Percentiles rank a stretch among this genome's conserved stretches.
These are phyloP conservation scores for Dasypolia templi DNA, from an alignment of 2,888 invertebrate genomes.

Conservation along the genomic window DNA sequence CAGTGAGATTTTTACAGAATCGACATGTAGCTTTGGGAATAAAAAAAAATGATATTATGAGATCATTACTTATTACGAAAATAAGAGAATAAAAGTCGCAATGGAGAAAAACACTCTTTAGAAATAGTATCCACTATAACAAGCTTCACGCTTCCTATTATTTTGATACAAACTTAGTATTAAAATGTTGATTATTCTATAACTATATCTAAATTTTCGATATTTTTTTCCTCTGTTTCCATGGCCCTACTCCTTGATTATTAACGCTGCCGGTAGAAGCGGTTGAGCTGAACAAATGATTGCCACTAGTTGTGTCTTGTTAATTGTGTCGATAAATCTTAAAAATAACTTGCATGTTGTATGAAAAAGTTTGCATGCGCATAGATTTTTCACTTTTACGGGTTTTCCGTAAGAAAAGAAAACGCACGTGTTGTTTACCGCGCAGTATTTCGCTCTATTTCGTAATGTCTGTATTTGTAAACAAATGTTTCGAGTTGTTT, in stretches of 20 bases:
- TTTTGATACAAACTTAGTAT: not conserved
- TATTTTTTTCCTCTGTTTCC: not conserved
- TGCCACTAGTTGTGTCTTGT: constrained; percentile 21
- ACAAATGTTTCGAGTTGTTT: constrained; percentile 30
- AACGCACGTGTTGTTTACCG: constrained; percentile 11
- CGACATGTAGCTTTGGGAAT: too few relatives aligned
- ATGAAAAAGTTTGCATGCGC: constrained; percentile 37
- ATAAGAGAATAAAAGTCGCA: too few relatives aligned
- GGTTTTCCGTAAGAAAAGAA: constrained; percentile 34
- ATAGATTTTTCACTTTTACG: constrained; percentile 21
- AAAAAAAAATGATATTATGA: not conserved
- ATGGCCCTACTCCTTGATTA: constrained; percentile 37
- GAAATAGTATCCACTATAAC: not conserved
- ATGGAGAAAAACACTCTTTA: not conserved
- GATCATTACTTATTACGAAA: not conserved
- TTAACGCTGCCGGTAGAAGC: constrained; percentile 43
- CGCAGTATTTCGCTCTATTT: constrained; percentile 10
- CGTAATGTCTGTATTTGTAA: constrained; percentile 27
- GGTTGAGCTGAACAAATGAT: constrained; percentile 42
- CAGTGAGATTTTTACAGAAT: too few relatives aligned
- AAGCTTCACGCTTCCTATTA: not conserved
- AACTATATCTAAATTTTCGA: not conserved
- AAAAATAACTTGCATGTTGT: constrained; percentile 55
- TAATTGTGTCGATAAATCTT: constrained; percentile 54
- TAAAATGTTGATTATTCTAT: not conserved